Base-by-base conservation (phyloP, 1,140 invertebrate species). In the Ceratina australensis region DNA sequence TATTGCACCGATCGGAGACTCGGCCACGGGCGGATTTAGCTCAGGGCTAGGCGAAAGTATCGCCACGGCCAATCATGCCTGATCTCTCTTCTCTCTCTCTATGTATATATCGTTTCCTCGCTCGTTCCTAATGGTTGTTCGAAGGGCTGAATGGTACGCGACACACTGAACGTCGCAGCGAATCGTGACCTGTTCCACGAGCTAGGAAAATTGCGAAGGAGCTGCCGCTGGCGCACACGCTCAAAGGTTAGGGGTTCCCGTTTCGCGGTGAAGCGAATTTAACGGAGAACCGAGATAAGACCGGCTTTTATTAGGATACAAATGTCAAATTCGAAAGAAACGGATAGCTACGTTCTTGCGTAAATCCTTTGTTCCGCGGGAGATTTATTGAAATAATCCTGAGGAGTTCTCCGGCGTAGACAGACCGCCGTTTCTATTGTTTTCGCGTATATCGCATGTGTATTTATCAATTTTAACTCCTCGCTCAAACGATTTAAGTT, bases 11-110 rank as follows among this genome's bases (percentile, higher is more conserved):
- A 78, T 71, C 68, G 82, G 82, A 83, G 63, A 78, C 54, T 71
- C 75, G 81, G 75, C 81, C 83, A 84, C 73, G 79, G 74, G 81
- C 82, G 80, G 78, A 83, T 84, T 82, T 81, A 85, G 79, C 79
- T 83, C 89, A 89, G 88, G 87, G 89, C 84, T 85, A 84, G 84
- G 84, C 87, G 79, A 89, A 89, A 89, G 87, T 90, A 87, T 82
- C 83, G 86, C 68, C 77, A 84, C 86, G 87, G 85, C 87, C 88
- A 88, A 88, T 89, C 89, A 87, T 84, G 81, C 24, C 72, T 77
- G 89, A 89, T 88, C 54, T 66, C 63, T 68, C 65, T n/a, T 28
- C 49, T 52, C 16, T n/a, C 65, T 67, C 49, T 26, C 16, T 49
- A 33, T 52, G 1, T 60, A 15, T 61, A 24, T 15, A 3, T 18